Evolutionary conservation across 2,113 vertebrate genomes (phyloP).

Genomic region (zebrafish (Danio rerio)): DNA sequence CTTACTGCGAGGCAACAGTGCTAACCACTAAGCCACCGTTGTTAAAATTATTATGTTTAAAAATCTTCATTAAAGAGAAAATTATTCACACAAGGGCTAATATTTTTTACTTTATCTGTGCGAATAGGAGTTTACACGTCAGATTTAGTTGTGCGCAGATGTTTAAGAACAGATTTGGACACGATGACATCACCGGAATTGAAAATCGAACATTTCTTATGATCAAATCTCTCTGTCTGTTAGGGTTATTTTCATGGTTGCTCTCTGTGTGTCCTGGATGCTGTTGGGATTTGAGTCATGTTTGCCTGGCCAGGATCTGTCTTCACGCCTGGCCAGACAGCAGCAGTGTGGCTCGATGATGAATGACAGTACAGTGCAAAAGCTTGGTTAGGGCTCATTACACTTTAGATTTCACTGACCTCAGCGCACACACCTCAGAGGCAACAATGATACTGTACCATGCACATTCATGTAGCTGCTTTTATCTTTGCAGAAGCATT

Average conservation of each 20-base stretch:
- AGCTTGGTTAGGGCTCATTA: slow-evolving; percentile 46
- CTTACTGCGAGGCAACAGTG: too few relatives aligned
- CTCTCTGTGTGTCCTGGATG: slow-evolving; percentile 11
- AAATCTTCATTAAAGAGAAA: too few relatives aligned
- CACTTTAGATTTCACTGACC: slow-evolving; percentile 35
- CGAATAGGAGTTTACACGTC: too few relatives aligned
- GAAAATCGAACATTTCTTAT: background rate
- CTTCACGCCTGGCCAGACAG: slow-evolving; percentile 13
- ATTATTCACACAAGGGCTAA: too few relatives aligned
- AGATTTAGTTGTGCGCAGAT: too few relatives aligned
- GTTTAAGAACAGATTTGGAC: too few relatives aligned
- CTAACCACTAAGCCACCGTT: too few relatives aligned
- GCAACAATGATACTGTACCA: background rate
- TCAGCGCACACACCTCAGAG: background rate
- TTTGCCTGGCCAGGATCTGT: slow-evolving; percentile 37
- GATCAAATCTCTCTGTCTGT: slow-evolving; percentile 5
- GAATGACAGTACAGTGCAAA: slow-evolving; percentile 43
- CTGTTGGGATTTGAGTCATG: slow-evolving; percentile 5
- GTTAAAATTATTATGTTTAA: too few relatives aligned
- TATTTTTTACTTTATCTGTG: too few relatives aligned
- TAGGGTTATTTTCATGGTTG: slow-evolving; percentile 7
- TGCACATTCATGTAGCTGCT: background rate
- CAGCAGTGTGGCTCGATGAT: slow-evolving; percentile 36
- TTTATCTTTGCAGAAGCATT: background rate
- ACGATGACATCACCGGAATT: too few relatives aligned